Evolutionary conservation across 2,888 invertebrate genomes (phyloP), one percentile per base, ranked within the genome.

Genomic region (Torymus tubicola): DNA sequence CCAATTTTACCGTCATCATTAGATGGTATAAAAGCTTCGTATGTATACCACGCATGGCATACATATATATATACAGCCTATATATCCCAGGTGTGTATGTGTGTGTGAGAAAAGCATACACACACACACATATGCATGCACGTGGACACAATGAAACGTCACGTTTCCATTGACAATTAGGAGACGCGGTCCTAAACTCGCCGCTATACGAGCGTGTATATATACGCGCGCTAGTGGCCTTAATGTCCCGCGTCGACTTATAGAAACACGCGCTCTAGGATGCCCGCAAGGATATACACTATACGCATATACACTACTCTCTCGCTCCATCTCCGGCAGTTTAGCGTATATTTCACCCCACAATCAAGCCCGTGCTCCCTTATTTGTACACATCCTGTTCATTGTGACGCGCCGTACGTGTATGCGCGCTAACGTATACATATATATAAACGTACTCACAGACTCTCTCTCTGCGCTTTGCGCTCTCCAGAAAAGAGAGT

Each of bases 381-480:
- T 90, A 90, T 90, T 90, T 90, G 90, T 90, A 90, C 89, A 90
- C 90, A 90, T 90, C 90, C 90, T 90, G 90, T 89, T 85, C 87
- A 89, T 90, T 90, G 90, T 90, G 86, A 84, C 79, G 85, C 83
- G 80, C 83, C 42, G 42, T 42, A 8, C 8, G 10, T 42, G 10
- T 42, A 8, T 8, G 10, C 42, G 10, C 42, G 31, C 21, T 1
- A 21, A 21, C 21, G 21, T 21, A 21, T 31, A 5, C 5, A 31
- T 31, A 42, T 42, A 42, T 42, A 42, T 5, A 8, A 8, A 42
- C 42, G 76, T 80, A 67, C 3, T 13, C 67, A 50, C 11, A 50
- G 31, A 13, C 42, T 42, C 63, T 14, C 16, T 8, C 31, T 5
- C 12, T n/a, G 2, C 65, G 11, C 8, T 16, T 16, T 18, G 60